Percentiles rank a stretch among this genome's conserved stretches.
phyloP scores from a whole-genome alignment of 53 echinoderm and acorn worm genomes.

The Paracentrotus lividus region DNA sequence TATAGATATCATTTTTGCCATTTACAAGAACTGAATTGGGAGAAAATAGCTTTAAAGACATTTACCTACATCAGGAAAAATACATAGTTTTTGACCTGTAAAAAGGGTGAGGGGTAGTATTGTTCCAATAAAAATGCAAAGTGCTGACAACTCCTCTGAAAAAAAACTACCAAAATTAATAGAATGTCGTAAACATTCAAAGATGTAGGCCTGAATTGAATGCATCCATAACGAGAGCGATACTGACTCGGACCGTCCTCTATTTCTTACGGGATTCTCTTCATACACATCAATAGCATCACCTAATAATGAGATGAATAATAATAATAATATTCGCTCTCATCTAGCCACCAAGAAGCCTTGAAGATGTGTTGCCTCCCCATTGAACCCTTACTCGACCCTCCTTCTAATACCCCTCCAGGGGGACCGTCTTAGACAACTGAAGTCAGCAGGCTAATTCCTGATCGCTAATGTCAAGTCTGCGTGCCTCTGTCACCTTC shows the following conservation, averaged over 20 bases:
- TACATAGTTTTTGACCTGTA: no score
- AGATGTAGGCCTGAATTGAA: neutral
- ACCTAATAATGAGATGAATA: slow-evolving; percentile 27
- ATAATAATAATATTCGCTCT: neutral
- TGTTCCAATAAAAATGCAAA: no score
- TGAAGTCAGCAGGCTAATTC: slow-evolving; percentile 47
- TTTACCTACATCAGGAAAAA: no score
- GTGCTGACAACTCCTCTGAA: no score
- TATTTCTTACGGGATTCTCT: neutral
- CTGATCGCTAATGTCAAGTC: slow-evolving; percentile 45
- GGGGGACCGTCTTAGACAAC: slow-evolving; percentile 24
- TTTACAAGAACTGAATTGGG: no score
- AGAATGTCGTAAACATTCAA: no score
- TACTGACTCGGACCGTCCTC: neutral
- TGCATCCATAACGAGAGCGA: neutral
- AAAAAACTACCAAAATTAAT: no score
- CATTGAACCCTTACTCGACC: slow-evolving; percentile 17
- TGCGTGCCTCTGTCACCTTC: slow-evolving; percentile 15
- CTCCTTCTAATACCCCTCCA: neutral
- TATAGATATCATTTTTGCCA: no score
- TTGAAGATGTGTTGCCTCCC: slow-evolving; percentile 7
- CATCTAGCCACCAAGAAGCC: neutral
- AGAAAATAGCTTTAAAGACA: no score
- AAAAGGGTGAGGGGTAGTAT: no score
- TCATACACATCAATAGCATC: neutral